Evolutionary conservation across 2,113 vertebrate species (phyloP), one percentile per base, ranked within the genome.

Genomic region (Hassar affinis): DNA sequence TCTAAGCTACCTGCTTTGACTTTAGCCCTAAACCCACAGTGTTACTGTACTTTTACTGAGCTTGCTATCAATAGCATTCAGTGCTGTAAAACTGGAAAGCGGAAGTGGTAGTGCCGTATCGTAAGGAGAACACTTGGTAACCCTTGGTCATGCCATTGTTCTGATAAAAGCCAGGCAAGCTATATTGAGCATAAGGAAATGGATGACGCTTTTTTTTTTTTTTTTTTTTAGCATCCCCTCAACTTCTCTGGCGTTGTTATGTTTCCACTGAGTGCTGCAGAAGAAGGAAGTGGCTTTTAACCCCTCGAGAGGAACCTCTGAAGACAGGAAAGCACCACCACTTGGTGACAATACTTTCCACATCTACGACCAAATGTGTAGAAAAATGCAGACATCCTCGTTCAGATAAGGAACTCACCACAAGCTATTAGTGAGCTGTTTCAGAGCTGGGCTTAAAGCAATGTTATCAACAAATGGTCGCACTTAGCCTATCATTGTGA

Each of bases 321-420:
- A 79, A 95, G 94, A 95, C 94, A 97, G 94, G 95, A 96, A 96
- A 95, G 93, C 88, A 90, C 90, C 92, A 89, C 74, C 86, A 90
- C 90, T 93, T 87, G 89, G 91, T 91, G 88, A 90, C 94, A 94
- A 93, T 93, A 94, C 93, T 94, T 95, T 95, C 94, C 93, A 94
- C 89, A 89, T 94, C 92, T 92, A 91, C 91, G 88, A 89, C 88
- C 90, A 86, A 42, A 92, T 89, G 90, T 69, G 83, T 49, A 85
- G 17, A 57, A 57, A 59, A 79, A 89, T 82, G n/a, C 42, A 66
- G 62, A 85, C 86, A 85, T 85, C 88, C 89, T 91, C 78, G 79
- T 38, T 86, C 87, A 89, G 90, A 90, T 77, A 90, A 85, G 78
- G 54, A 1, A 47, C n/a, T 6, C 76, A 49, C 62, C 45, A 82